Evolutionary conservation across 2,797 vertebrate species (phyloP).

Genomic region (Oceanodroma leucorhoa): DNA sequence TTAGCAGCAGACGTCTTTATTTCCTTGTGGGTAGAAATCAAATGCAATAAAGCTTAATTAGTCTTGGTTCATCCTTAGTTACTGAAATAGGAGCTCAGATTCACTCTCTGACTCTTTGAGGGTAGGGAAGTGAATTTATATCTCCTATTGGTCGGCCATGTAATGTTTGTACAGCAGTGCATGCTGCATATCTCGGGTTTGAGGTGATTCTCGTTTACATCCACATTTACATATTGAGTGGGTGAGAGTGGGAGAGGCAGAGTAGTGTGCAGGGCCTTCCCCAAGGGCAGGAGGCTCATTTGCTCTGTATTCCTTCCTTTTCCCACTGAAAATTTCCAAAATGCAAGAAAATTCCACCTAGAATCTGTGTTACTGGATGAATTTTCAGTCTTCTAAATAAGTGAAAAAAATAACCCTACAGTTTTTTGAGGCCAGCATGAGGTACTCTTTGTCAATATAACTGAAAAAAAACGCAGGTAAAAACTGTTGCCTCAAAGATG

Average conservation of each 20-base stretch:
- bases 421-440: background rate
- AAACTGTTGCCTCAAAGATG: background rate
- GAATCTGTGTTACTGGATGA: background rate
- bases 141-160: background rate
- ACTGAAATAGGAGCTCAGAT: background rate
- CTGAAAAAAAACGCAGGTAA: accelerated
- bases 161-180: background rate
- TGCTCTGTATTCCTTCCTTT: background rate
- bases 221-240: background rate
- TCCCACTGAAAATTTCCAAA: background rate
- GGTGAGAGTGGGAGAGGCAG: background rate
- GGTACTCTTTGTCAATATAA: background rate
- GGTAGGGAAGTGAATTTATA: background rate
- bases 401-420: accelerated
- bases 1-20: background rate
- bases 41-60: background rate
- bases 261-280: background rate
- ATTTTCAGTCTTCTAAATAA: background rate
- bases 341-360: background rate
- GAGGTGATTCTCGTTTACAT: background rate
- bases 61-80: background rate
- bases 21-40: background rate
- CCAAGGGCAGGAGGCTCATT: background rate
- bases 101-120: background rate
- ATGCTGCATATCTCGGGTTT: background rate